Percentiles rank a stretch among this genome's conserved stretches.
Evolutionary conservation across 2,113 vertebrate species (phyloP).

Genomic region (Nestor notabilis): DNA sequence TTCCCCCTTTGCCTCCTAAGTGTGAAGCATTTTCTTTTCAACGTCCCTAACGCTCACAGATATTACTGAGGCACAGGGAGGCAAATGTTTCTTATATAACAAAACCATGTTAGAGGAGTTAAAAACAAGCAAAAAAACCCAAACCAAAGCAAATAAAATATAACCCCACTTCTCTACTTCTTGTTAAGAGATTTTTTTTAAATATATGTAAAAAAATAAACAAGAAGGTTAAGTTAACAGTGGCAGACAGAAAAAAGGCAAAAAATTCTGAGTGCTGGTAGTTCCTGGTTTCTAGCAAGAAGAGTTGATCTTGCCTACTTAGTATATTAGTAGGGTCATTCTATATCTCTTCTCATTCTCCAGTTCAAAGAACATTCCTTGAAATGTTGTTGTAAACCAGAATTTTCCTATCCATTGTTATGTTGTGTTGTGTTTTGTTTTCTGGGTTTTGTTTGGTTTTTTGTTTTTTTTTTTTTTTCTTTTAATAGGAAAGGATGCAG

Average conservation of each 20-base stretch:
- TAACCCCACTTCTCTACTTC: neutral
- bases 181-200: neutral
- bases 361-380: neutral
- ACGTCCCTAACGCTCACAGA: neutral
- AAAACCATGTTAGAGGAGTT: neutral
- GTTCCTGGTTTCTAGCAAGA: neutral
- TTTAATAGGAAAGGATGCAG: neutral
- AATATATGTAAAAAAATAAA: neutral
- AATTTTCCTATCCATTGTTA: neutral
- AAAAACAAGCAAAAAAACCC: neutral
- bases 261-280: neutral
- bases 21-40: neutral
- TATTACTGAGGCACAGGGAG: neutral
- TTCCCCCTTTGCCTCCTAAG: neutral
- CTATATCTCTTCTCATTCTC: neutral
- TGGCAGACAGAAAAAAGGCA: neutral
- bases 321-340: neutral
- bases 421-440: neutral
- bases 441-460: too few species aligned
- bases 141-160: neutral
- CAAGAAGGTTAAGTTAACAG: neutral
- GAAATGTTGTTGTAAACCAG: neutral
- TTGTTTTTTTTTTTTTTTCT: neutral
- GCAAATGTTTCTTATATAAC: neutral
- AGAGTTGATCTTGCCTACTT: neutral